Percentiles rank a stretch among this genome's conserved stretches.
phyloP scores from a whole-genome alignment of 1,140 invertebrate species.

The Tachypleus tridentatus region DNA sequence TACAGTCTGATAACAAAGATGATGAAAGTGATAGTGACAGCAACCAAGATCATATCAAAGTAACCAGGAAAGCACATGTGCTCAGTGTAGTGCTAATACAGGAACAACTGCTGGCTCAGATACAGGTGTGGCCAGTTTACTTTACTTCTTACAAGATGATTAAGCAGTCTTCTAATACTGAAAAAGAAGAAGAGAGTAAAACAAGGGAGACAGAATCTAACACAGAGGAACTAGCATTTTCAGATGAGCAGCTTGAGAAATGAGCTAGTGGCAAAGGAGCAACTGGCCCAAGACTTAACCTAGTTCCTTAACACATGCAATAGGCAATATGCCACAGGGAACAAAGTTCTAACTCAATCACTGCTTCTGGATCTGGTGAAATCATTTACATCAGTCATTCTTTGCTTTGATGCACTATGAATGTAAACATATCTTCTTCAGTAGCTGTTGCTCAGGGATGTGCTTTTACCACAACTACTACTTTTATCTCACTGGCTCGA shows the following conservation, averaged over 20 bases:
- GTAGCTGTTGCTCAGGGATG: constrained; percentile 55
- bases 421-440: constrained; percentile 40
- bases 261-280: constrained; percentile 33
- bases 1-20: constrained; percentile 43
- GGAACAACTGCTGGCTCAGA: constrained; percentile 77
- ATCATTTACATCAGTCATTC: constrained; percentile 90
- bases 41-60: constrained; percentile 64
- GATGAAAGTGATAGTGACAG: constrained; percentile 87
- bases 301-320: constrained; percentile 92
- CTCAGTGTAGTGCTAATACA: constrained; percentile 77
- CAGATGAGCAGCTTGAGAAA: constrained; percentile 77
- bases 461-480: constrained; percentile 83
- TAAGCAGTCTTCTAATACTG: constrained; percentile 55
- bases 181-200: constrained; percentile 71
- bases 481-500: constrained; percentile 77
- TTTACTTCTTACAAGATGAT: constrained; percentile 86
- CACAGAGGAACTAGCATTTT: constrained; percentile 56
- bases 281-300: constrained; percentile 58
- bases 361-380: constrained; percentile 50
- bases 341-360: constrained; percentile 28
- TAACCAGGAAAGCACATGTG: constrained; percentile 59
- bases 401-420: constrained; percentile 64
- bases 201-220: constrained; percentile 83
- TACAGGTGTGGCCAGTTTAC: constrained; percentile 59
- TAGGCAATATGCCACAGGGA: constrained; percentile 83